These are phyloP conservation scores for Grus americana DNA, from an alignment of 2,113 vertebrate species.

Conservation along the genomic window DNA sequence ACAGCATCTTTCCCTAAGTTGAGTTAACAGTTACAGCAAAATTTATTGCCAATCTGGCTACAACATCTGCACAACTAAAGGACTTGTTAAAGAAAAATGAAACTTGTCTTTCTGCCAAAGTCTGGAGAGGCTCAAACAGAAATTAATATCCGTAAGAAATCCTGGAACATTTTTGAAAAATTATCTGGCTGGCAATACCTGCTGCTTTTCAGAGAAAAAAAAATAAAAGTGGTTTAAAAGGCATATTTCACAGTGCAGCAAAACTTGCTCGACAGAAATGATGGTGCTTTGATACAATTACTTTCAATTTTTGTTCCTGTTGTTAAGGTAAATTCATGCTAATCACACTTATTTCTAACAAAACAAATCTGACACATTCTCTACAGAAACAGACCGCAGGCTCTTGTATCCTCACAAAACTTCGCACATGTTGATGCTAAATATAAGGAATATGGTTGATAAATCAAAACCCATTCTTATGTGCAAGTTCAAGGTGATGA, in stretches of 20 bases:
- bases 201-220: background rate
- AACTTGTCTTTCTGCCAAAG: slow-evolving; percentile 64
- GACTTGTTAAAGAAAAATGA: slow-evolving; percentile 67
- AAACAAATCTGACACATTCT: background rate
- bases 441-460: background rate
- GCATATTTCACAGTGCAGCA: background rate
- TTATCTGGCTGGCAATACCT: slow-evolving; percentile 18
- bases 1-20: slow-evolving; percentile 15
- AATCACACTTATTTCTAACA: background rate
- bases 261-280: background rate
- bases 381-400: background rate
- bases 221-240: background rate
- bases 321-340: slow-evolving; percentile 15
- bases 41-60: slow-evolving; percentile 69
- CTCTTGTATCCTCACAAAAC: background rate
- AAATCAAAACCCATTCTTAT: fast-evolving
- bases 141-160: slow-evolving; percentile 59
- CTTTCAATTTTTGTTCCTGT: background rate
- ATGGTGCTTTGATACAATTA: background rate
- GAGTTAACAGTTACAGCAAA: slow-evolving; percentile 40
- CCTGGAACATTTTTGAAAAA: slow-evolving; percentile 38
- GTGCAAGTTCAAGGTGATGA: background rate
- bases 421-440: background rate
- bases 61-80: slow-evolving; percentile 65
- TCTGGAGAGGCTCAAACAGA: slow-evolving; percentile 51